Conservation (phyloP, 2,113 vertebrate species). For the Chiloscyllium plagiosum region DNA sequence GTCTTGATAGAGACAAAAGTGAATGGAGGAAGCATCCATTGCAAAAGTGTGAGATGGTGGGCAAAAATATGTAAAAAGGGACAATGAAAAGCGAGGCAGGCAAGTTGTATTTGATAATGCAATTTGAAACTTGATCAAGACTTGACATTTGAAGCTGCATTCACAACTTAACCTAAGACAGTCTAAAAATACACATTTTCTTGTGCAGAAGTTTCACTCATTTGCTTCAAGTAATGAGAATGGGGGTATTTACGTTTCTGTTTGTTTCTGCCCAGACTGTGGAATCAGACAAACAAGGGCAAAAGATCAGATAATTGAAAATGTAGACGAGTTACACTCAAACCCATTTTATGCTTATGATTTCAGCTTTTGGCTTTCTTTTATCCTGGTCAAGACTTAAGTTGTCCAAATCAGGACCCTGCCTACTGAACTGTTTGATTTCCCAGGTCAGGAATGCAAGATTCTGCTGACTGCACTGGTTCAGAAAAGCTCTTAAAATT, state of each 20-base stretch:
- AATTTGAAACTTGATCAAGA: background rate
- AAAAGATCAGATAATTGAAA: background rate
- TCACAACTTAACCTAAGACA: background rate
- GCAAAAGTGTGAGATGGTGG: background rate
- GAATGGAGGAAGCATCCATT: background rate
- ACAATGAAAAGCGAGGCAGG: background rate
- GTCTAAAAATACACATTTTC: background rate
- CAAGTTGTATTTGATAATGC: slow-evolving; percentile 4
- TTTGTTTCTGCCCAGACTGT: background rate
- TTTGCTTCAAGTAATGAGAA: background rate
- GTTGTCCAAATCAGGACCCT: background rate
- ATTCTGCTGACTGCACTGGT: background rate
- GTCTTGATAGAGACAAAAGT: background rate
- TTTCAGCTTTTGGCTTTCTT: background rate
- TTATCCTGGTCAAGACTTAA: background rate
- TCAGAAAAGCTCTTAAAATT: background rate
- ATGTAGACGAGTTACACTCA: background rate
- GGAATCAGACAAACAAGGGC: background rate
- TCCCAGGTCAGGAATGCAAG: background rate
- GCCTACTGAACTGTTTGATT: background rate
- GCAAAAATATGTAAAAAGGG: background rate
- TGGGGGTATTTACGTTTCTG: background rate
- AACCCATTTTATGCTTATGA: background rate
- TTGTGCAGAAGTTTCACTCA: background rate
- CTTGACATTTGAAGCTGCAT: background rate